Evolutionary conservation across 30 jellyfish, hydroid and myxozoan species (phyloP).

Genomic region (Nemopilema nomurai): DNA sequence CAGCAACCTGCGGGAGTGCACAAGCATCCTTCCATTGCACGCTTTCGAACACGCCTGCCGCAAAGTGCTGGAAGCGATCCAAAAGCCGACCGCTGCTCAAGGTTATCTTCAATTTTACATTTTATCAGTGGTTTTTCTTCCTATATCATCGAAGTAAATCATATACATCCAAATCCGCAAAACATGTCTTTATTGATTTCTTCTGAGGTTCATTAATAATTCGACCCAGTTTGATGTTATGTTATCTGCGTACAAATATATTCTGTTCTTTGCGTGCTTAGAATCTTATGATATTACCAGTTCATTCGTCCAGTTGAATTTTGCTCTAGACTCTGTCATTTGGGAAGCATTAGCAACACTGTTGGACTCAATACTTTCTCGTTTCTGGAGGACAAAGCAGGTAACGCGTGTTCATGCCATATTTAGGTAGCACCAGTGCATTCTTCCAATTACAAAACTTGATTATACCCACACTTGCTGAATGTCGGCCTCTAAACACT

Average conservation of each 20-base stretch:
- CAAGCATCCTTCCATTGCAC: constrained; percentile 37
- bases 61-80: constrained; percentile 5
- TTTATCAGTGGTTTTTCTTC: too few species aligned
- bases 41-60: constrained; percentile 45
- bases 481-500: too few species aligned
- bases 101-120: constrained; percentile 6
- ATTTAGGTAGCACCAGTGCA: neutral
- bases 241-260: too few species aligned
- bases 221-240: too few species aligned
- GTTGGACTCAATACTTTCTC: constrained; percentile 35
- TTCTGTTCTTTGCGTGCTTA: too few species aligned
- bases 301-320: neutral
- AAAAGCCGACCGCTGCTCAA: neutral
- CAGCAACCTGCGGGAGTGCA: constrained; percentile 34
- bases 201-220: too few species aligned
- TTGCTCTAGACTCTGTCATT: neutral
- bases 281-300: neutral
- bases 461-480: too few species aligned
- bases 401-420: constrained; percentile 2
- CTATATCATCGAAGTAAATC: too few species aligned
- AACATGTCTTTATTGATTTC: too few species aligned
- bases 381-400: constrained; percentile 58
- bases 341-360: constrained; percentile 53
- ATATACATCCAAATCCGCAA: too few species aligned
- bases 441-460: neutral